Evolutionary conservation across 2,797 vertebrate species (phyloP).

Genomic region (Peromyscus eremicus): DNA sequence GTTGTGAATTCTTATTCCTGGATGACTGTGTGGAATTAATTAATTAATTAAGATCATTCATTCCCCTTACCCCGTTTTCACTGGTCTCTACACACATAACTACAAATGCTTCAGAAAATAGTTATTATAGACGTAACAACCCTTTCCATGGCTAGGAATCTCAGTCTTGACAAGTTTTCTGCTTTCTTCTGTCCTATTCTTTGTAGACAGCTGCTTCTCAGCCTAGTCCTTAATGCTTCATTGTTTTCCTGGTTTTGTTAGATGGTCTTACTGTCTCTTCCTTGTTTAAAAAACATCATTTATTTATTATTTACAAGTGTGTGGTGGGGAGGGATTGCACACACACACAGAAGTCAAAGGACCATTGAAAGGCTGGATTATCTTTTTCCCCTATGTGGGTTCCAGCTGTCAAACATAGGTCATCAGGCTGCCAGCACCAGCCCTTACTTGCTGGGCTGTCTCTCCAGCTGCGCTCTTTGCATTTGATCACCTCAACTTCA

Average conservation of each 20-base stretch:
- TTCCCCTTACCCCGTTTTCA: neutral
- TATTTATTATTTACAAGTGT: neutral
- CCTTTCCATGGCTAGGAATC: neutral
- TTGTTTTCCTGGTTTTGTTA: neutral
- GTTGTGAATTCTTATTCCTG: neutral
- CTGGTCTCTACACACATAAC: neutral
- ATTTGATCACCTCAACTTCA: neutral
- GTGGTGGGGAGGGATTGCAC: neutral
- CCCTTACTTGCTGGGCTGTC: neutral
- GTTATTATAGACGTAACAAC: neutral
- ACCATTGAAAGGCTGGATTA: neutral
- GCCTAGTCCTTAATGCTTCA: neutral
- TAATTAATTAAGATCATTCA: too few species aligned
- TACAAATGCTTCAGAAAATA: neutral
- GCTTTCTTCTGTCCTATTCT: neutral
- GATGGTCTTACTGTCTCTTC: neutral
- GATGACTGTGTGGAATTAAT: neutral
- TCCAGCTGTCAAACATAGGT: neutral
- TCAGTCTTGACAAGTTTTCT: neutral
- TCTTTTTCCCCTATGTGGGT: neutral
- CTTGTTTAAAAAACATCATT: too few species aligned
- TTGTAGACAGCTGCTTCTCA: neutral
- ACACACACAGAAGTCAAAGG: neutral
- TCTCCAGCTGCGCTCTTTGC: neutral
- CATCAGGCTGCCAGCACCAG: neutral